Conservation (phyloP, 2,888 invertebrate species). For the Mystacides longicornis region DNA sequence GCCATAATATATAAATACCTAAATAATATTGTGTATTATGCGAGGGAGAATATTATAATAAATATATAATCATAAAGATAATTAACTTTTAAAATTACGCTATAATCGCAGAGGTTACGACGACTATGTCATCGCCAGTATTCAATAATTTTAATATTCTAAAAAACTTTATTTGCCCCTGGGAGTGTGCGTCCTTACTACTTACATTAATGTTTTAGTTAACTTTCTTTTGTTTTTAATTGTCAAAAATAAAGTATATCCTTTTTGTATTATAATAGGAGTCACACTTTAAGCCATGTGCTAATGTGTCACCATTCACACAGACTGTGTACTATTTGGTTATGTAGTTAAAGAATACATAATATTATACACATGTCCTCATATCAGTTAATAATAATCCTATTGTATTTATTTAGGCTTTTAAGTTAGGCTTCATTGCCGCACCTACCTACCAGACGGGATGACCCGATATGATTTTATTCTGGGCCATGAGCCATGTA, state of each 20-base stretch:
- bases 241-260: neutral
- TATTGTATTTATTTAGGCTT: no score
- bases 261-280: neutral
- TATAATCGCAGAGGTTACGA: neutral
- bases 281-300: neutral
- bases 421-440: no score
- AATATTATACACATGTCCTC: no score
- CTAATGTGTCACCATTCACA: no score
- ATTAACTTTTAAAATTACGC: neutral
- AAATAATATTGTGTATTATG: neutral
- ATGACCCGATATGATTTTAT: no score
- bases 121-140: neutral
- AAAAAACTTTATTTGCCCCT: no score
- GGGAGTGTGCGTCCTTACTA: no score
- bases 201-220: neutral
- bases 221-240: neutral
- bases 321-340: no score
- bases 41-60: neutral
- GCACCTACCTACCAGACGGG: no score
- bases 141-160: neutral
- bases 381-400: no score
- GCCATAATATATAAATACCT: neutral
- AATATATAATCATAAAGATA: neutral
- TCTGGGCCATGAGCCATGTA: no score
- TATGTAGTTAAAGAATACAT: no score